Conservation (phyloP, 1,140 invertebrate species). For the Euschistus heros region DNA sequence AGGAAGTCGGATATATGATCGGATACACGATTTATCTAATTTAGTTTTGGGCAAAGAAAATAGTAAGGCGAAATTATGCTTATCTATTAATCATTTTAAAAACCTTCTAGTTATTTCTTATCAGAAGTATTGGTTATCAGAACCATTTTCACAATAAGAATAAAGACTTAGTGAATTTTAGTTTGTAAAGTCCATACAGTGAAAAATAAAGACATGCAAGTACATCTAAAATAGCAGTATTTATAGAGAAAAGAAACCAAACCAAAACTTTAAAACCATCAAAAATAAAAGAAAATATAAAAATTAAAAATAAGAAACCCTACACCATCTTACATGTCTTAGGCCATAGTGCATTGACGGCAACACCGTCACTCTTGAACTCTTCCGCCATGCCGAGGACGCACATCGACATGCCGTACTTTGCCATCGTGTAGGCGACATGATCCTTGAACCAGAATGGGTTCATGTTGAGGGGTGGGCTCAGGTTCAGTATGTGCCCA, state of each 20-base stretch:
- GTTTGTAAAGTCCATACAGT: too few species aligned
- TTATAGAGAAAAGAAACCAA: constrained; percentile 5
- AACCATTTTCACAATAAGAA: too few species aligned
- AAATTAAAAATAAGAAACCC: not conserved
- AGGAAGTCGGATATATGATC: too few species aligned
- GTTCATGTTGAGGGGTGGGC: constrained; percentile 85
- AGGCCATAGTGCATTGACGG: constrained; percentile 96
- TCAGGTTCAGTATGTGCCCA: constrained; percentile 92
- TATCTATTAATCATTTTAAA: too few species aligned
- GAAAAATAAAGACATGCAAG: too few species aligned
- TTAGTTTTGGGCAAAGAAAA: too few species aligned
- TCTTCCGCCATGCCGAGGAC: constrained; percentile 93
- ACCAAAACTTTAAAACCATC: not conserved
- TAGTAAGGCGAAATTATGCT: too few species aligned
- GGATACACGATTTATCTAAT: too few species aligned
- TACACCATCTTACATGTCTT: constrained; percentile 55
- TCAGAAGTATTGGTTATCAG: too few species aligned
- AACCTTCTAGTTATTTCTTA: too few species aligned
- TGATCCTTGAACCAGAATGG: constrained; percentile 82
- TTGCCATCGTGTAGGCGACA: constrained; percentile 96
- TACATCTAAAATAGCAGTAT: too few species aligned
- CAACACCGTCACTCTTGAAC: constrained; percentile 70
- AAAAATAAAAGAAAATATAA: constrained; percentile 4
- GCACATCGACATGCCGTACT: constrained; percentile 99
- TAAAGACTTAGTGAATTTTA: too few species aligned